These are phyloP conservation scores for Pachycephala philippinensis DNA, from an alignment of 2,113 vertebrate genomes.

Conservation along the genomic window DNA sequence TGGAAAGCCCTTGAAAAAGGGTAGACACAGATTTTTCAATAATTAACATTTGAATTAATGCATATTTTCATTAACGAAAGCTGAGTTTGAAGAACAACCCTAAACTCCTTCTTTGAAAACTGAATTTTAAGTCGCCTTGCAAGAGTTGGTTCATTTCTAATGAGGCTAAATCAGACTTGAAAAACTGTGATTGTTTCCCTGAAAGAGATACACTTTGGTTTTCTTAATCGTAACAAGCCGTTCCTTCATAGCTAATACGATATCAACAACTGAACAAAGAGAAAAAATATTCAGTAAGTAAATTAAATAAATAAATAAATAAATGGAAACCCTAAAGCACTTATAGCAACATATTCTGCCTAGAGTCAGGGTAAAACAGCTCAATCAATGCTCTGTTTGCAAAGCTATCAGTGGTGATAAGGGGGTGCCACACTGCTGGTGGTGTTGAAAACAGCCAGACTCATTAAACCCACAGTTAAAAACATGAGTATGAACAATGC, in stretches of 20 bases:
- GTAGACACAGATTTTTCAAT: background rate
- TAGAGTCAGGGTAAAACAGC: background rate
- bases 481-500: background rate
- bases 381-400: background rate
- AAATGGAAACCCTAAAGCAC: background rate
- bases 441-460: background rate
- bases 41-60: background rate
- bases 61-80: background rate
- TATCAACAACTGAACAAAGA: background rate
- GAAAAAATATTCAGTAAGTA: background rate
- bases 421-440: background rate
- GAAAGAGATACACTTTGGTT: background rate
- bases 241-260: rapidly evolving
- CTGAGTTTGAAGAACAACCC: background rate
- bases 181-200: background rate
- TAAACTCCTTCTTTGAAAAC: background rate
- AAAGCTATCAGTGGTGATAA: background rate
- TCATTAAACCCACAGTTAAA: background rate
- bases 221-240: background rate
- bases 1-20: background rate
- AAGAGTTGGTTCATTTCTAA: background rate
- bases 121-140: background rate
- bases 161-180: background rate
- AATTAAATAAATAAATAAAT: too few relatives aligned
- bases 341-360: background rate